A percentile compares a stretch with the other conserved stretches of the same genome.
Evolutionary conservation across 2,113 vertebrate genomes (phyloP).

Genomic region (Herpetotheres cachinnans): DNA sequence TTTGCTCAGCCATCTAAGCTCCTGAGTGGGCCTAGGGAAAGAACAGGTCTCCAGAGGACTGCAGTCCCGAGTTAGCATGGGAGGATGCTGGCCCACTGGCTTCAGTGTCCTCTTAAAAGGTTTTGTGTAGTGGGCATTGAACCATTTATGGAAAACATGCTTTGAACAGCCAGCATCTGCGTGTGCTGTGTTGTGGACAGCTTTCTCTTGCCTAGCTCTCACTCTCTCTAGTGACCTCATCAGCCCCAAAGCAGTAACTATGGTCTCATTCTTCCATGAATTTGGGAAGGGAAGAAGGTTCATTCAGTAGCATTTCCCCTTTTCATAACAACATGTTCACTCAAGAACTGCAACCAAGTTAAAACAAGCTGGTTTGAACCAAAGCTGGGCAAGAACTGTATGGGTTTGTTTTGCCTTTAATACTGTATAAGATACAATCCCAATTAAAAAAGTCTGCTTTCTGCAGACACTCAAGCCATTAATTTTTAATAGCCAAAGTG

Average conservation of each 20-base stretch:
- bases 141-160: neutral
- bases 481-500: neutral
- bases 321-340: neutral
- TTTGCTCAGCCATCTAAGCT: neutral
- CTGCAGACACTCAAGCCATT: neutral
- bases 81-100: neutral
- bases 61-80: neutral
- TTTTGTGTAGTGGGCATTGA: neutral
- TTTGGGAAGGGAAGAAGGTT: neutral
- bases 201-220: neutral
- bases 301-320: neutral
- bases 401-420: neutral
- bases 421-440: neutral
- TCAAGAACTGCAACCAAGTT: neutral
- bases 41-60: neutral
- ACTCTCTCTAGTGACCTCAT: neutral
- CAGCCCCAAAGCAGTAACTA: neutral
- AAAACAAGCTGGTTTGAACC: neutral
- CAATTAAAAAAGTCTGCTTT: neutral
- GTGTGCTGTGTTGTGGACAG: neutral
- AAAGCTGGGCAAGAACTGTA: neutral
- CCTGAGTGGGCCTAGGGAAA: neutral
- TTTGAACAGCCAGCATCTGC: neutral
- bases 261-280: neutral
- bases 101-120: neutral